Evolutionary conservation across 2,113 vertebrate genomes (phyloP).

Genomic region (Crocuta crocuta): DNA sequence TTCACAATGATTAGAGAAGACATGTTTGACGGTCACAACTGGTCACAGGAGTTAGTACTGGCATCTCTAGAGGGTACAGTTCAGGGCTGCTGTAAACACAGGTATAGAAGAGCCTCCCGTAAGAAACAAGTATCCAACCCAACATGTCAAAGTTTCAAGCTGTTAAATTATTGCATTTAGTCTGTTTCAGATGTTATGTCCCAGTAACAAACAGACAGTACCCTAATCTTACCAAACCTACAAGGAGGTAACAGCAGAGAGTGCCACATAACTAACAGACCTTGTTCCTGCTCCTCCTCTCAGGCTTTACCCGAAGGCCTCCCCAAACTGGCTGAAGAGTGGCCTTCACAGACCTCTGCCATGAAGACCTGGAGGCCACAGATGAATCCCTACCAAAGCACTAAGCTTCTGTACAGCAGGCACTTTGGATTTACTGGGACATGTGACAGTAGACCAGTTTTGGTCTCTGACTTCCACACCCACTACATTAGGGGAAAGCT

Average conservation of each 20-base stretch:
- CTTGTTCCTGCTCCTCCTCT: fast-evolving
- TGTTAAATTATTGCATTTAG: background rate
- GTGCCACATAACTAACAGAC: fast-evolving
- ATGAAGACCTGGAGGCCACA: background rate
- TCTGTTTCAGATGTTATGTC: background rate
- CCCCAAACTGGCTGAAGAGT: fast-evolving
- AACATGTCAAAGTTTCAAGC: background rate
- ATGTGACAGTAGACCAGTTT: background rate
- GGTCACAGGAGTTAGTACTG: background rate
- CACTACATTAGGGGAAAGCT: background rate
- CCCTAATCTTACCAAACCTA: background rate
- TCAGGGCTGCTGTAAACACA: background rate
- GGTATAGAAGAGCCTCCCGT: background rate
- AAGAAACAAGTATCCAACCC: background rate
- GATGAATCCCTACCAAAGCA: background rate
- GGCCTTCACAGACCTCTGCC: background rate
- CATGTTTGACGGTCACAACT: background rate
- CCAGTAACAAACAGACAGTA: no score
- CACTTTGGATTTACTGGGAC: background rate
- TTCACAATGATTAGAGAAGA: background rate
- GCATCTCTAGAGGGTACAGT: background rate
- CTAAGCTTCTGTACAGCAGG: background rate
- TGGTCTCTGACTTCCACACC: background rate
- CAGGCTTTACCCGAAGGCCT: background rate
- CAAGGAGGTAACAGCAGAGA: background rate